Evolutionary conservation across 2,888 invertebrate species (phyloP), one percentile per base, ranked within the genome.

Genomic region (Melanophora roralis): DNA sequence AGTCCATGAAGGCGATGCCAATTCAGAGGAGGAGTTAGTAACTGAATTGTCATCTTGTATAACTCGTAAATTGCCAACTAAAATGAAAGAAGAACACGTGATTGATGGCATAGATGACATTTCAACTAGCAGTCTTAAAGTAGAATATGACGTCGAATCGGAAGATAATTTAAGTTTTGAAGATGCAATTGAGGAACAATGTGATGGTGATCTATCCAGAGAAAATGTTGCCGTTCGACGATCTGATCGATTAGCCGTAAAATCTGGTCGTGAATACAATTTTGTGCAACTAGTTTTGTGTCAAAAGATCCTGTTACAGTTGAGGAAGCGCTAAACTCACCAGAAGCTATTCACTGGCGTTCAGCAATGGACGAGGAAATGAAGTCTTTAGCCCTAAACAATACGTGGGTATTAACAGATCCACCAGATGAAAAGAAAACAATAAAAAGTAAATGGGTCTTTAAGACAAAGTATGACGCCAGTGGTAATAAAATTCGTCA

Each of bases 381-480:
- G 8, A 51, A n/a, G 27, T 51, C 51, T 8, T 51, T 51, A n/a
- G 5, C 27, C 6, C 1, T 27, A 3, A 51, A 51, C 27, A 27
- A 51, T 32, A 51, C 51, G 2, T 51, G 51, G 36, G 36, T 19
- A 5, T 5, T 19, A 1, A 36, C 36, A 11, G 16, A 53, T 14
- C 34, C 34, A 19, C 43, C 43, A 1, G 7, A 14, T 16, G 43
- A 19, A 16, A 19, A 9, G 19, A 45, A 45, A 12, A 16, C 43
- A 16, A 45, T 19, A 45, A 68, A 68, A 36, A 34, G 45, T 14
- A 68, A 68, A 55, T 68, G 67, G 45, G 67, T 55, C 6, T 57
- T 68, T 34, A 68, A 68, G 36, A 55, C 9, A 9, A 55, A 68
- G 11, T 43, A 34, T 12, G 55, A 32, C n/a, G 53, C 40, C 32